Conservation (phyloP, 2,113 vertebrate species). For the Plotosus lineatus region DNA sequence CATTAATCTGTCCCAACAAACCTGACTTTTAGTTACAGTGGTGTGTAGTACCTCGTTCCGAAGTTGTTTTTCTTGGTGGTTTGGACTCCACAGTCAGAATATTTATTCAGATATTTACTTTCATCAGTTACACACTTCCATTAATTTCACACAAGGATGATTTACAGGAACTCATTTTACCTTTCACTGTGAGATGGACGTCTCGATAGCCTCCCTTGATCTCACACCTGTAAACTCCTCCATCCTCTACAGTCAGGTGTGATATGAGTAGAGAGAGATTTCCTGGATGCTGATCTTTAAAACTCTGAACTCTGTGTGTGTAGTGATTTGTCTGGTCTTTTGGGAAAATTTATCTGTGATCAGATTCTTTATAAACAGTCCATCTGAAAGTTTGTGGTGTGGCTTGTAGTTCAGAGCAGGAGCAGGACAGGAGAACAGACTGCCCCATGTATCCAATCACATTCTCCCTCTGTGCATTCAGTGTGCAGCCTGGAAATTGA, state of each 20-base stretch:
- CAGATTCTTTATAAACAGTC: neutral
- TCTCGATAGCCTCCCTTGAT: neutral
- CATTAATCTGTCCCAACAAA: neutral
- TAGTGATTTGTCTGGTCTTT: neutral
- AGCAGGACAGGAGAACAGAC: slow-evolving; percentile 26
- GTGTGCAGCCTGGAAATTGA: slow-evolving; percentile 2
- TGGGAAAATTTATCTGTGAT: neutral
- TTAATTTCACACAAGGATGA: no score
- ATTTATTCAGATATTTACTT: no score
- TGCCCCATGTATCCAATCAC: neutral
- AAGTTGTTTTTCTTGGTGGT: neutral
- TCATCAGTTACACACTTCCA: no score
- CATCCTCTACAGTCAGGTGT: slow-evolving; percentile 25
- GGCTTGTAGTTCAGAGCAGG: neutral
- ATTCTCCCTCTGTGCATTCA: neutral
- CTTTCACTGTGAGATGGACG: neutral
- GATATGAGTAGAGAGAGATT: slow-evolving; percentile 34
- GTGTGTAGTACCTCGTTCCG: neutral
- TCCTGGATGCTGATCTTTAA: neutral
- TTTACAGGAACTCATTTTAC: neutral
- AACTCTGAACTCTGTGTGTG: neutral
- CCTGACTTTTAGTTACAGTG: neutral
- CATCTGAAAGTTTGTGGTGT: slow-evolving; percentile 7
- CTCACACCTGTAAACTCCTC: neutral
- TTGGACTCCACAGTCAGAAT: no score